Percentiles rank a stretch among this genome's conserved stretches.
Conservation (phyloP, 92 coral and sea anemone species). For the Zoanthus solanderi region DNA sequence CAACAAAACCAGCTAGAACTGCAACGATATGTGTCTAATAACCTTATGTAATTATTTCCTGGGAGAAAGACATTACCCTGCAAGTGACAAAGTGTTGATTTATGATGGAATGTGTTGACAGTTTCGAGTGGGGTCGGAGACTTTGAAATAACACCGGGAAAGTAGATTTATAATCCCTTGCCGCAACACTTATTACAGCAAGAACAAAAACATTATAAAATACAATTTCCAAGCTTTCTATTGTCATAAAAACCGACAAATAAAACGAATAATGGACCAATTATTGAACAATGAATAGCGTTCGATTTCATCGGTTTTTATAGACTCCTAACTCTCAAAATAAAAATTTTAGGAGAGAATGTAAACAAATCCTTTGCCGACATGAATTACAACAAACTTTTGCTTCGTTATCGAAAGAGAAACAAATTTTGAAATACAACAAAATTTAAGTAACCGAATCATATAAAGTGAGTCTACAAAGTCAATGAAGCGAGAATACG, state of each 20-base stretch:
- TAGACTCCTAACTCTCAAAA: not conserved
- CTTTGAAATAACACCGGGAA: conserved; percentile 34
- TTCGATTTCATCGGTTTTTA: not conserved
- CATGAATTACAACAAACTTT: not conserved
- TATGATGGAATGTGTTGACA: conserved; percentile 25
- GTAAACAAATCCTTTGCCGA: conserved; percentile 18
- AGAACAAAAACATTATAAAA: not conserved
- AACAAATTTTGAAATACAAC: too few relatives aligned
- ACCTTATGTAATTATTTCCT: conserved; percentile 16
- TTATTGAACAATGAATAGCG: not conserved
- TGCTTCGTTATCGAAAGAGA: not conserved
- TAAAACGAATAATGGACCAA: not conserved
- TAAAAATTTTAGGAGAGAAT: not conserved
- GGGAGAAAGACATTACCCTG: conserved; percentile 17
- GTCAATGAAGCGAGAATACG: too few relatives aligned
- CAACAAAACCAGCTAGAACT: conserved; percentile 4
- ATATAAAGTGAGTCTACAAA: too few relatives aligned
- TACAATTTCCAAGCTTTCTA: not conserved
- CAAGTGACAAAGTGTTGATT: conserved; percentile 14
- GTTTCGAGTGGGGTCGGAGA: conserved; percentile 37
- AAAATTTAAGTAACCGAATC: too few relatives aligned
- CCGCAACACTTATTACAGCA: not conserved
- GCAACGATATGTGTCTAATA: conserved; percentile 11
- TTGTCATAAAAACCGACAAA: conserved; percentile 13
- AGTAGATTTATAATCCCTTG: not conserved